These are phyloP conservation scores for Oryzias dopingdopingensis DNA, from an alignment of 2,797 vertebrate species.

Conservation along the genomic window DNA sequence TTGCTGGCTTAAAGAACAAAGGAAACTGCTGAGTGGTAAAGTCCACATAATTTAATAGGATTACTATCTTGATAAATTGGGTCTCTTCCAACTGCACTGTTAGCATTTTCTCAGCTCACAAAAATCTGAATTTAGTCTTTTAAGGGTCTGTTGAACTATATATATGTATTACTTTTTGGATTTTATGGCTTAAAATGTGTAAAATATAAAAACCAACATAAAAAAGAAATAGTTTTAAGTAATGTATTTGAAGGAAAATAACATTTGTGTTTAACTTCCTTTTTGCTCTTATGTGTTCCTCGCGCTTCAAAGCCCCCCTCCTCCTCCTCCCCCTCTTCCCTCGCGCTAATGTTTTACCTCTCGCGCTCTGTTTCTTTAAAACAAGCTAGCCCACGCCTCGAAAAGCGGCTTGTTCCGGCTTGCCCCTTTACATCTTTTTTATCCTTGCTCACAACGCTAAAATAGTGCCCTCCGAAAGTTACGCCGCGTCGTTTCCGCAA, in stretches of 20 bases:
- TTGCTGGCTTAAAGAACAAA: no score
- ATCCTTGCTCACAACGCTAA: constrained; percentile 75
- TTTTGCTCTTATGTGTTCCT: not conserved
- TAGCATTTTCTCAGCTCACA: not conserved
- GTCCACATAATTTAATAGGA: no score
- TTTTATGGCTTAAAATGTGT: no score
- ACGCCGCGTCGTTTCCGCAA: not conserved
- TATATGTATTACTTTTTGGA: no score
- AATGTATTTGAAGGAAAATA: no score
- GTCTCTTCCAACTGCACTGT: not conserved
- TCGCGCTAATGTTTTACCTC: constrained; percentile 8
- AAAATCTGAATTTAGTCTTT: no score
- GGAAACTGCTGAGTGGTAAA: no score
- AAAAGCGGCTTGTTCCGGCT: constrained; percentile 87
- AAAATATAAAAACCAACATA: not conserved
- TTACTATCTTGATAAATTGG: not conserved
- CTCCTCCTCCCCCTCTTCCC: not conserved
- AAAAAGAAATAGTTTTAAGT: not conserved
- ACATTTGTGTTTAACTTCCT: constrained; percentile 45
- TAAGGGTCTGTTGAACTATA: no score
- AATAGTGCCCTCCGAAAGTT: constrained; percentile 65
- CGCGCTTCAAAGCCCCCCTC: constrained; percentile 47
- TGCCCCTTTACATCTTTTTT: constrained; percentile 76
- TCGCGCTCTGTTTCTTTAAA: constrained; percentile 77
- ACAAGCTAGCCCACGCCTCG: constrained; percentile 80